These are phyloP conservation scores for Benthosema pterotum DNA, from an alignment of 2,797 vertebrate species.

Conservation along the genomic window DNA sequence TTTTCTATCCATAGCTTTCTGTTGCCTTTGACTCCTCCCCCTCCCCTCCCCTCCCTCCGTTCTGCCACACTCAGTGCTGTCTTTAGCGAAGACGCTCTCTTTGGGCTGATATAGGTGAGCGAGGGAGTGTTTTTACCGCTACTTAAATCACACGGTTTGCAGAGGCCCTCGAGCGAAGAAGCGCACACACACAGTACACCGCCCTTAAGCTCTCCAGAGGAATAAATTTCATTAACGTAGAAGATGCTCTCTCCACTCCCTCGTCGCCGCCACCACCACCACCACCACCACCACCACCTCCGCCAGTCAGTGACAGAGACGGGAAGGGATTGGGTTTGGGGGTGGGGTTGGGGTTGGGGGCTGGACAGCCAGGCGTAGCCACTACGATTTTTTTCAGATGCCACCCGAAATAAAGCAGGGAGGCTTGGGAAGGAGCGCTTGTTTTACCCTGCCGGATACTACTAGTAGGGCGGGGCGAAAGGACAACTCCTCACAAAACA, in stretches of 20 bases:
- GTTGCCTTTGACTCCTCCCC: not conserved
- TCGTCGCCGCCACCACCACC: conserved; percentile 21
- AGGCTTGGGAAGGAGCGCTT: too few species aligned
- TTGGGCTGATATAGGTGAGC: not conserved
- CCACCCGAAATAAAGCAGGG: too few species aligned
- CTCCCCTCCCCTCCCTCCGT: not conserved
- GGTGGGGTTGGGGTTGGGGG: conserved; percentile 4
- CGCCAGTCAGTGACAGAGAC: not conserved
- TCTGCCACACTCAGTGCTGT: not conserved
- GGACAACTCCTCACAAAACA: too few species aligned
- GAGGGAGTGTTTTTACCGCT: conserved; percentile 11
- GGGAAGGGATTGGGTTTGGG: conserved; percentile 9
- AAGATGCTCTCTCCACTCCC: conserved; percentile 26
- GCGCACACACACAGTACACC: conserved; percentile 12
- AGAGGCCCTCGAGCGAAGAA: conserved; percentile 30
- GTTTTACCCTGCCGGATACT: too few species aligned
- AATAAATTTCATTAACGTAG: conserved; percentile 51
- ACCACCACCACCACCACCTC: conserved; percentile 25
- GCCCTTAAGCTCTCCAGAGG: conserved; percentile 32
- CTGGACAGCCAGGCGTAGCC: conserved; percentile 8
- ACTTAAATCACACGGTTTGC: conserved; percentile 11
- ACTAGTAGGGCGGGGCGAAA: too few species aligned
- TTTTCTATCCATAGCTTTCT: not conserved
- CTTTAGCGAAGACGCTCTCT: not conserved
- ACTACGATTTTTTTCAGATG: too few species aligned